Percentiles rank a stretch among this genome's conserved stretches.
Evolutionary conservation across 1,140 invertebrate genomes (phyloP).

Genomic region (Thalassaphorura encarpata): DNA sequence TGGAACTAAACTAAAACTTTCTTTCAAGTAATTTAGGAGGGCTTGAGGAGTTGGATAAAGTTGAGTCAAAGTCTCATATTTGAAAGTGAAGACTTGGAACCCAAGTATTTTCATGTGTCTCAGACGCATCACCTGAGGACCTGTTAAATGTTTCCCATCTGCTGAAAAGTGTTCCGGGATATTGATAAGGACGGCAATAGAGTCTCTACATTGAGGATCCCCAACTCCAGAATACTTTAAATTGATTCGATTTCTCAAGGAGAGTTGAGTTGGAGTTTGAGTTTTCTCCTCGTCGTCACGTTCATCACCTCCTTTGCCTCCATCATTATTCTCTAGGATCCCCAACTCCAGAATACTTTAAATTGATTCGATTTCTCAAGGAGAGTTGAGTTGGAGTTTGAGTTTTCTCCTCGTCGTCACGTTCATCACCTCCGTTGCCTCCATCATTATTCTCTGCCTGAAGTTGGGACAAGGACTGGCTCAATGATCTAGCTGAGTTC

Average conservation of each 20-base stretch:
- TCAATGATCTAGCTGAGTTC: neutral
- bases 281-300: too few species aligned
- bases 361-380: conserved; percentile 35
- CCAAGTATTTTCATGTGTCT: conserved; percentile 52
- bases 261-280: too few species aligned
- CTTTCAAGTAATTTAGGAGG: conserved; percentile 40
- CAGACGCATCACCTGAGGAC: conserved; percentile 51
- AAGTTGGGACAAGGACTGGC: neutral
- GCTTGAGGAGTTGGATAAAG: conserved; percentile 38
- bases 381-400: too few species aligned
- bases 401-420: too few species aligned
- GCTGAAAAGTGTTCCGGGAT: conserved; percentile 55
- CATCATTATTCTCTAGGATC: too few species aligned
- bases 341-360: conserved; percentile 22
- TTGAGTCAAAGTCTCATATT: conserved; percentile 45
- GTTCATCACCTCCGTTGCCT: conserved; percentile 7
- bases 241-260: conserved; percentile 35
- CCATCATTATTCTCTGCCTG: too few species aligned
- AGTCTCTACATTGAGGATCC: neutral
- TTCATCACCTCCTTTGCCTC: conserved; percentile 8
- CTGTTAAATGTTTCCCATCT: conserved; percentile 45
- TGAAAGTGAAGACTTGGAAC: conserved; percentile 50
- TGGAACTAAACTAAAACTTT: conserved; percentile 24
- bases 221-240: conserved; percentile 20
- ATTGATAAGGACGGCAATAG: conserved; percentile 48